Evolutionary conservation across 2,888 invertebrate genomes (phyloP), one percentile per base, ranked within the genome.

Genomic region (Fragum whitleyi): DNA sequence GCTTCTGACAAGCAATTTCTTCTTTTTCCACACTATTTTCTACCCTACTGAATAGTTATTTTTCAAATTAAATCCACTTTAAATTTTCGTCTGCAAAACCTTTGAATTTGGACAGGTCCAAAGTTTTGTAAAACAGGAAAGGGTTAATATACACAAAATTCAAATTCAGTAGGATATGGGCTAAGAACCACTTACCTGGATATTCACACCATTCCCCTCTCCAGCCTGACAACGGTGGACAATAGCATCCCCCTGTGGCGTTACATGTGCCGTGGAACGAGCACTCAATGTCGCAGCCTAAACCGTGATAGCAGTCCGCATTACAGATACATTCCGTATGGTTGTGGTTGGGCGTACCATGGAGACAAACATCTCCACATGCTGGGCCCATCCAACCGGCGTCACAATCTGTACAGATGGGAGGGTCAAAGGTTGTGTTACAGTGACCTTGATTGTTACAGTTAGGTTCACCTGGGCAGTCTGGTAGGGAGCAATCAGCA

Each of bases 381-480:
- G 87, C 89, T 16, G 85, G 83, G 23, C 91, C 90, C 81, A 88
- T 87, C 88, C 88, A 91, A 5, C 89, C 89, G 2, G 78, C 16
- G n/a, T 85, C 36, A 78, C 91, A 91, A 75, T 87, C 77, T 14
- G 83, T 85, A 86, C 91, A 91, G 61, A 69, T 70, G 0, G 90
- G 90, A 9, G 91, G 89, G 76, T 90, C 81, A 61, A 79, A 83
- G 16, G 53, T 69, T 19, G 77, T 42, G 65, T 89, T 84, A 77
- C 91, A 91, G 32, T 79, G 26, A 9, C 91, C 91, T 9, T 85
- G 86, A 9, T 81, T 81, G 42, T 86, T 83, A 59, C 90, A 91
- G 82, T 90, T 86, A 0, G 88, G 89, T 36, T 88, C 88, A 11
- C 90, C 91, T 2, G 89, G 90, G 65, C 91, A 91, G 77, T 91